Conservation (phyloP, 1,140 invertebrate genomes). For the Helicoverpa zea region DNA sequence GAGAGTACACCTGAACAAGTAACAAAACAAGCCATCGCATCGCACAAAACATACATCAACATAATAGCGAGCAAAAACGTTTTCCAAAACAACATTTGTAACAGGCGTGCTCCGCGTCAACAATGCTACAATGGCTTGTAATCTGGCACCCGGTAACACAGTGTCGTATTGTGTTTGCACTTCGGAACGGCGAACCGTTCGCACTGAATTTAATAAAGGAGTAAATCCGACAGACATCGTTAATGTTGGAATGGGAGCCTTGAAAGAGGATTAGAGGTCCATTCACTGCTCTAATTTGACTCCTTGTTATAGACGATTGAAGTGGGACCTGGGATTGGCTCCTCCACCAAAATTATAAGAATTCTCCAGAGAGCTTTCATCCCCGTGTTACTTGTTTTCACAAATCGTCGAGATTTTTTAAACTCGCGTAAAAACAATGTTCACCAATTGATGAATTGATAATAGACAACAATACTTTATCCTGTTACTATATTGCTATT, state of each 20-base stretch:
- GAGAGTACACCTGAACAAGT: slow-evolving; percentile 15
- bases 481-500: too few species aligned
- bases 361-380: background rate
- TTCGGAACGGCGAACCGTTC: slow-evolving; percentile 29
- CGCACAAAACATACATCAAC: slow-evolving; percentile 17
- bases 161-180: slow-evolving; percentile 47
- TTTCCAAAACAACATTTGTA: slow-evolving; percentile 22
- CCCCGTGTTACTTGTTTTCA: background rate
- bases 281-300: slow-evolving; percentile 50
- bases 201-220: slow-evolving; percentile 50
- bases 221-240: slow-evolving; percentile 46
- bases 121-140: slow-evolving; percentile 34
- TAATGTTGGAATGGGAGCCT: slow-evolving; percentile 47
- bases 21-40: slow-evolving; percentile 20
- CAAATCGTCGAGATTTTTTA: background rate
- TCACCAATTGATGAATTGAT: too few species aligned
- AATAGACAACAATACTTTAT: too few species aligned
- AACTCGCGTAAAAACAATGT: background rate
- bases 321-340: slow-evolving; percentile 31
- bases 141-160: slow-evolving; percentile 33
- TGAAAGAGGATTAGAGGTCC: slow-evolving; percentile 44
- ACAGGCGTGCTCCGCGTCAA: background rate
- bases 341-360: slow-evolving; percentile 19
- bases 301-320: slow-evolving; percentile 49
- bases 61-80: slow-evolving; percentile 14